Evolutionary conservation across 2,113 vertebrate species (phyloP).

Genomic region (Spea bombifrons): DNA sequence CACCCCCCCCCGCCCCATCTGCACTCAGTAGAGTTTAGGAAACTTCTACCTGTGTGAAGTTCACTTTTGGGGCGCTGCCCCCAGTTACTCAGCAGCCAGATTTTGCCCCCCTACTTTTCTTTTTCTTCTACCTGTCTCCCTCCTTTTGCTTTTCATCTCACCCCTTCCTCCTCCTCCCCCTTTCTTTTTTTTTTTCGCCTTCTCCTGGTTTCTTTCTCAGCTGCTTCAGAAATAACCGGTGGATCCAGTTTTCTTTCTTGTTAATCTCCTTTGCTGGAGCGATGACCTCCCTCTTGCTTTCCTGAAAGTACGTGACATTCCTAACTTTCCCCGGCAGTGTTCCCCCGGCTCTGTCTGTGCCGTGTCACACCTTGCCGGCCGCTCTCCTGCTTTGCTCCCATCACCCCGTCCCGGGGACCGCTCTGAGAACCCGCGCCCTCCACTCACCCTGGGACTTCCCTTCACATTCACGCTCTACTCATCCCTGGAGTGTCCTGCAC

Average conservation of each 20-base stretch:
- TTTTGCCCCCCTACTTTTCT: conserved; percentile 61
- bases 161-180: conserved; percentile 13
- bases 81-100: not conserved
- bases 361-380: not conserved
- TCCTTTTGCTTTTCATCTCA: conserved; percentile 7
- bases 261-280: conserved; percentile 73
- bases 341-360: conserved; percentile 49
- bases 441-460: not conserved
- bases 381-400: not conserved
- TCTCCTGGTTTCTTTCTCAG: conserved; percentile 72
- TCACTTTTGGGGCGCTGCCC: not conserved
- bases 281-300: conserved; percentile 68
- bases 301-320: conserved; percentile 74
- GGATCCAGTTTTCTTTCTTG: conserved; percentile 94
- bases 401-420: not conserved
- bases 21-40: not conserved
- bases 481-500: conserved; percentile 3
- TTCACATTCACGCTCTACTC: conserved; percentile 50
- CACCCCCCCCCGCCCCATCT: not conserved
- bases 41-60: not conserved
- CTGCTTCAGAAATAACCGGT: conserved; percentile 88
- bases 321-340: conserved; percentile 67
- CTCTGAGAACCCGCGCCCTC: not conserved
- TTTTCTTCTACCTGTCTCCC: conserved; percentile 49
- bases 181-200: conserved; percentile 61